phyloP scores from a whole-genome alignment of 2,113 vertebrate species.

The Leptobrachium leishanense region DNA sequence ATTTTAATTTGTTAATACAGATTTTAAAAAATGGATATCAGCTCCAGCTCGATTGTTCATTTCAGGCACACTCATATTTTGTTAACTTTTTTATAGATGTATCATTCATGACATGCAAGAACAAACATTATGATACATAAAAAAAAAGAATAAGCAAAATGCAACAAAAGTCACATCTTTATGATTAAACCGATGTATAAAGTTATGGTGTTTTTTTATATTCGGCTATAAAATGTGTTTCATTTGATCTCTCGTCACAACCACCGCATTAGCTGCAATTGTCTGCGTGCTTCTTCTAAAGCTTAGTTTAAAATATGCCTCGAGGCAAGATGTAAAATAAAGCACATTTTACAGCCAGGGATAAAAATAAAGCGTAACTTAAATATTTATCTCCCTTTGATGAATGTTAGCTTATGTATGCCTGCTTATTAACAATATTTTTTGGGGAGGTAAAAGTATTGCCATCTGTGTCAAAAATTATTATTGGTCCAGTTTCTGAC shows the following conservation, averaged over 20 bases:
- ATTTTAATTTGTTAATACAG: too few relatives aligned
- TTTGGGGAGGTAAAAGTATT: neutral
- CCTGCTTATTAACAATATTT: neutral
- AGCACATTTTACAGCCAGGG: neutral
- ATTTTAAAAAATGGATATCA: too few relatives aligned
- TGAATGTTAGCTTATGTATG: neutral
- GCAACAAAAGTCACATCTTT: neutral
- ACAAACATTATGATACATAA: too few relatives aligned
- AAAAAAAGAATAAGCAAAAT: too few relatives aligned
- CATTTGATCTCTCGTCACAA: neutral
- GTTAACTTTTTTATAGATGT: too few relatives aligned
- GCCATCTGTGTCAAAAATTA: constrained; percentile 11
- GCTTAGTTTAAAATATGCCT: neutral
- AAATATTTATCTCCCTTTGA: constrained; percentile 3
- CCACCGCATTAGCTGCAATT: neutral
- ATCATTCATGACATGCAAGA: too few relatives aligned
- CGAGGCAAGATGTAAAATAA: neutral
- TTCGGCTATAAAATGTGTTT: neutral
- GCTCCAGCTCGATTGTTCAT: too few relatives aligned
- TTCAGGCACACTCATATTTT: too few relatives aligned
- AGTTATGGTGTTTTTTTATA: neutral
- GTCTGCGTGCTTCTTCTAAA: neutral
- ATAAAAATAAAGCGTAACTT: neutral
- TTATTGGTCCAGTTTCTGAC: neutral
- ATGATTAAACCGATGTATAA: too few relatives aligned